Conservation (phyloP, 2,888 invertebrate genomes). For the Encarsia formosa region DNA sequence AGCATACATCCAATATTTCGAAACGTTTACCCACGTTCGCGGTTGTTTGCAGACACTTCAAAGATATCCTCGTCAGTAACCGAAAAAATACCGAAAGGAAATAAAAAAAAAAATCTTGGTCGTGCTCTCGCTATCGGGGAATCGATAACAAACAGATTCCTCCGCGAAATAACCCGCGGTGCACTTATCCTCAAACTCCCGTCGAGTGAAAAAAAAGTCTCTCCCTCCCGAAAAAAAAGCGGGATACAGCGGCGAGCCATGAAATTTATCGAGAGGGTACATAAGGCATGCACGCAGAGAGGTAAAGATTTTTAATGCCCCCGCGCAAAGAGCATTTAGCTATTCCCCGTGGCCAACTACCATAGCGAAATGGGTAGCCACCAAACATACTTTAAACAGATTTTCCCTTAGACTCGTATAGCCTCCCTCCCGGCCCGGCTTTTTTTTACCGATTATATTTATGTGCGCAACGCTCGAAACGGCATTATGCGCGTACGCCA, state of each 20-base stretch:
- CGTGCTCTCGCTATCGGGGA: slow-evolving; percentile 2
- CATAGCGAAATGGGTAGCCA: slow-evolving; percentile 45
- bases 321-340: slow-evolving; percentile 53
- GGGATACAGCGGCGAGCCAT: neutral
- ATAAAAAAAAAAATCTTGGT: no score
- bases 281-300: slow-evolving; percentile 33
- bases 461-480: slow-evolving; percentile 19
- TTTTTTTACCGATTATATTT: slow-evolving; percentile 24
- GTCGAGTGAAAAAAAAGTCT: no score
- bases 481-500: slow-evolving; percentile 22
- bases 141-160: slow-evolving; percentile 23
- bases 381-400: slow-evolving; percentile 49
- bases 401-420: slow-evolving; percentile 39
- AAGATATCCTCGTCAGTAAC: no score
- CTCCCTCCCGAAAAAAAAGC: neutral
- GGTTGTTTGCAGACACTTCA: slow-evolving; percentile 41
- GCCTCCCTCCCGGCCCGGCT: slow-evolving; percentile 29
- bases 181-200: neutral
- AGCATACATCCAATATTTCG: no score
- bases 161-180: slow-evolving; percentile 10
- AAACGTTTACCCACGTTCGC: slow-evolving; percentile 32
- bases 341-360: slow-evolving; percentile 52
- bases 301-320: slow-evolving; percentile 51
- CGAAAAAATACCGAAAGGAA: no score
- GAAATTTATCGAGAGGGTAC: slow-evolving; percentile 4